phyloP scores from a whole-genome alignment of 2,888 invertebrate genomes.

The Pedicia rivosa region DNA sequence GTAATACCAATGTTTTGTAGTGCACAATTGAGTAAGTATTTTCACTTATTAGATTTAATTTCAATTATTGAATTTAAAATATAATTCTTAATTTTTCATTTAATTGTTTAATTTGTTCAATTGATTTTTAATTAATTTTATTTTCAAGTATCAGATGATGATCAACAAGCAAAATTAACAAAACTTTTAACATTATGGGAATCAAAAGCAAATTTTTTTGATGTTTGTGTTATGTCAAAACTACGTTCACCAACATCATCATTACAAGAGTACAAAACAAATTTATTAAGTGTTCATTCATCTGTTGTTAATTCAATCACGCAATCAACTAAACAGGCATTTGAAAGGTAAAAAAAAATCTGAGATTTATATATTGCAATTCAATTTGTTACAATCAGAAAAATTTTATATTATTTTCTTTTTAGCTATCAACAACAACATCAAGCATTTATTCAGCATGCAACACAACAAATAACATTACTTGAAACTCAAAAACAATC shows the following conservation, averaged over 20 bases:
- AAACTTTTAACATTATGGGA: constrained; percentile 94
- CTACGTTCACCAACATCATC: constrained; percentile 75
- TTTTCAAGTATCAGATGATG: constrained; percentile 60
- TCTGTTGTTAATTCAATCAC: constrained; percentile 60
- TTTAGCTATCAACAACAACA: constrained; percentile 81
- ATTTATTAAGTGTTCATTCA: constrained; percentile 65
- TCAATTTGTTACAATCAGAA: background rate
- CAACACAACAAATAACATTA: constrained; percentile 74
- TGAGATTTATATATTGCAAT: constrained; percentile 10
- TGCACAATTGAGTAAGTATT: constrained; percentile 57
- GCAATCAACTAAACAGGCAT: constrained; percentile 65
- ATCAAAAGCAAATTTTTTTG: constrained; percentile 83
- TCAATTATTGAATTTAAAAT: constrained; percentile 3
- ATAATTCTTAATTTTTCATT: constrained; percentile 3
- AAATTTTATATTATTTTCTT: constrained; percentile 10
- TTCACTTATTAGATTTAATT: constrained; percentile 6
- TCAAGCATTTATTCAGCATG: constrained; percentile 85
- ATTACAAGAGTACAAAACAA: constrained; percentile 80
- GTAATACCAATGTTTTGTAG: constrained; percentile 98
- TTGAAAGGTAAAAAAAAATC: constrained; percentile 43
- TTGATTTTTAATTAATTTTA: too few relatives aligned
- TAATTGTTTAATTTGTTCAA: background rate
- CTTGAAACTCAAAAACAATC: constrained; percentile 62
- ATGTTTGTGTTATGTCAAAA: constrained; percentile 64
- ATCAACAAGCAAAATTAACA: constrained; percentile 79